A percentile compares a stretch with the other conserved stretches of the same genome.
Conservation (phyloP, 2,797 vertebrate genomes). For the Enteromius thamalakanensis region DNA sequence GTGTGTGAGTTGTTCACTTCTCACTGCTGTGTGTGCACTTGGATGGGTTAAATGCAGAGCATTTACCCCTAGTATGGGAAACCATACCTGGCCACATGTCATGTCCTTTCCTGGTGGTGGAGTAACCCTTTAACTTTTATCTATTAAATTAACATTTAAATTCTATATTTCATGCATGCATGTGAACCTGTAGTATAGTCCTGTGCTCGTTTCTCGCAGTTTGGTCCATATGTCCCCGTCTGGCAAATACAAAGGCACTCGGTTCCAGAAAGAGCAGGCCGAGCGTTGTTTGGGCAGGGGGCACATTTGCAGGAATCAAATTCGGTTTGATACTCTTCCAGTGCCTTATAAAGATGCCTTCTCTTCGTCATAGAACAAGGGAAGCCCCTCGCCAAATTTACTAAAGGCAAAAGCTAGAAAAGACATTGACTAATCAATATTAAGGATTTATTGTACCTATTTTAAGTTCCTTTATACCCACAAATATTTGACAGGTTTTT, state of each 20-base stretch:
- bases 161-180: neutral
- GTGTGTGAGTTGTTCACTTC: too few species aligned
- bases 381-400: conserved; percentile 83
- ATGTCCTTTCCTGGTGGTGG: too few species aligned
- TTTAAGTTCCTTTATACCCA: neutral
- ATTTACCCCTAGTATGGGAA: too few species aligned
- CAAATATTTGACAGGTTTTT: neutral
- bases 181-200: conserved; percentile 78
- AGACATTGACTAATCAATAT: conserved; percentile 31
- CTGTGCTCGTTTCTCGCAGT: conserved; percentile 81
- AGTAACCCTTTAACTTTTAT: neutral
- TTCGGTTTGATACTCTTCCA: conserved; percentile 78
- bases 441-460: neutral
- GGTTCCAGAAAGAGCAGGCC: conserved; percentile 77
- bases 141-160: neutral
- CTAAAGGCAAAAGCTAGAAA: conserved; percentile 80
- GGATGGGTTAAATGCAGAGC: too few species aligned
- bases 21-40: too few species aligned
- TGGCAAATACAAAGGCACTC: conserved; percentile 89
- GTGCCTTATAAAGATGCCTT: conserved; percentile 82
- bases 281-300: conserved; percentile 87
- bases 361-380: conserved; percentile 88
- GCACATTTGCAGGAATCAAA: conserved; percentile 87
- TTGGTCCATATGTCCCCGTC: conserved; percentile 84
- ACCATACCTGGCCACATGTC: too few species aligned